Evolutionary conservation across 2,113 vertebrate genomes (phyloP).

Genomic region (Ictalurus furcatus): DNA sequence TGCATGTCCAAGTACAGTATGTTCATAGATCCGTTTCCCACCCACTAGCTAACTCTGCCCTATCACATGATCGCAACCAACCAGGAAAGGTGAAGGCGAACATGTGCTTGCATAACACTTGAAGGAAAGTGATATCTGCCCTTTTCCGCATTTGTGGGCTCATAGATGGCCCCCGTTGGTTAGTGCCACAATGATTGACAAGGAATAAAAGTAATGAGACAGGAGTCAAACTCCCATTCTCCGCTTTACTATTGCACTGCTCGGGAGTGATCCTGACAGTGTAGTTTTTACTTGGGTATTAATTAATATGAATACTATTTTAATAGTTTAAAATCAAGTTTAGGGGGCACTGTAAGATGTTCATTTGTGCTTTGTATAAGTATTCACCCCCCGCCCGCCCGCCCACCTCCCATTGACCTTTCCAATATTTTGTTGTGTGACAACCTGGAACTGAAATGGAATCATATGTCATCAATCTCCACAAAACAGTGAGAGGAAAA

Average conservation of each 20-base stretch:
- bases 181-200: neutral
- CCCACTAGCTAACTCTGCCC: neutral
- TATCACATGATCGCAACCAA: neutral
- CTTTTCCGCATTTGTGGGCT: neutral
- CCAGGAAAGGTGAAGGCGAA: neutral
- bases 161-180: neutral
- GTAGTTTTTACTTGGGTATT: neutral
- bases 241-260: neutral
- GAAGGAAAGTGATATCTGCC: neutral
- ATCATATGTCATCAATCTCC: neutral
- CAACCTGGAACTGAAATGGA: neutral
- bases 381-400: neutral
- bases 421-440: neutral
- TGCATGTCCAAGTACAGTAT: neutral
- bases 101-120: neutral
- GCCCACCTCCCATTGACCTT: too few relatives aligned
- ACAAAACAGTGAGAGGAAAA: neutral
- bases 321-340: neutral
- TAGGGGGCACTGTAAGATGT: neutral
- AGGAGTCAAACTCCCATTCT: neutral
- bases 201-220: neutral
- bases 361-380: neutral
- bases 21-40: neutral
- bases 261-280: neutral
- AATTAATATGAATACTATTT: neutral